A percentile compares a stretch with the other conserved stretches of the same genome.
phyloP scores from a whole-genome alignment of 53 echinoderm and acorn worm species.

The Holothuria leucospilota region DNA sequence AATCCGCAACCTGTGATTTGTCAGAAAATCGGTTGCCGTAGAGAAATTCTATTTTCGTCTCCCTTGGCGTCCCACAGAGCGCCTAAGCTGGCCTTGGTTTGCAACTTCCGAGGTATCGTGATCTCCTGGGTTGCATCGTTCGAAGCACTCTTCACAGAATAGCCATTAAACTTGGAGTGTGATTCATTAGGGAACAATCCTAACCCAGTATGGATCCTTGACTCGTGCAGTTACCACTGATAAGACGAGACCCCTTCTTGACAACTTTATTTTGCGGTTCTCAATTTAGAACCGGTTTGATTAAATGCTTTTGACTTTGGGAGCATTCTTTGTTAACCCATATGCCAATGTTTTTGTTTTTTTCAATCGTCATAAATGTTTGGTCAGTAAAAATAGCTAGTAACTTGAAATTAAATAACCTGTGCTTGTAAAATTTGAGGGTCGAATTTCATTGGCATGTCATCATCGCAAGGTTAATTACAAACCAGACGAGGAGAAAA shows the following conservation, averaged over 20 bases:
- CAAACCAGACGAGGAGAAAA: too few species aligned
- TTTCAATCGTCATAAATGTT: too few species aligned
- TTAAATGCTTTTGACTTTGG: too few species aligned
- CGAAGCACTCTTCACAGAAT: constrained; percentile 10
- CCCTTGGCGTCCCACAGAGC: constrained; percentile 51
- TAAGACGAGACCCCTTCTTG: too few species aligned
- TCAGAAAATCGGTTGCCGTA: constrained; percentile 20
- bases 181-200: constrained; percentile 37
- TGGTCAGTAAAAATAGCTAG: too few species aligned
- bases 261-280: constrained; percentile 9
- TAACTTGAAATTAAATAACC: too few species aligned
- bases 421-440: too few species aligned
- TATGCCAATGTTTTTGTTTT: too few species aligned
- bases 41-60: constrained; percentile 30
- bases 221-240: constrained; percentile 12
- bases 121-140: constrained; percentile 7
- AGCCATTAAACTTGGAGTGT: constrained; percentile 10
- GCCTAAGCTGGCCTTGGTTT: constrained; percentile 46
- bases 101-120: constrained; percentile 33
- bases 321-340: too few species aligned
- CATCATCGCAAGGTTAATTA: too few species aligned
- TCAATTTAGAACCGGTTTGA: constrained; percentile 1
- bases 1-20: constrained; percentile 27
- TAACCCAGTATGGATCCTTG: constrained; percentile 23
- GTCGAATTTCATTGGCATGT: too few species aligned